Conservation (phyloP, 2,888 invertebrate genomes). For the Beris morrisii region DNA sequence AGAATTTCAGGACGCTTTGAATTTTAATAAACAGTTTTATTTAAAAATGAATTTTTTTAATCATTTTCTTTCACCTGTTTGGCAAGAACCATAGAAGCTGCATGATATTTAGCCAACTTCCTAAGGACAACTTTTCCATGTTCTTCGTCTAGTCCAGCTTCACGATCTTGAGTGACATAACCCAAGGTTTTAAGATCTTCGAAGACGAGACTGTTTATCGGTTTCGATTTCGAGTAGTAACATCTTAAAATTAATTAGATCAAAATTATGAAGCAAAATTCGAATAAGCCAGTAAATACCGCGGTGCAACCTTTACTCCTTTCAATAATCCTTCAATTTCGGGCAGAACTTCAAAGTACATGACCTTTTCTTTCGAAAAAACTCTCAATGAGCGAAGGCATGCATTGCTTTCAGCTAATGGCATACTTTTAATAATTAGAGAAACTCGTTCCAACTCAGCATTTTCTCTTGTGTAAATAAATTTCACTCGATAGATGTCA, state of each 20-base stretch:
- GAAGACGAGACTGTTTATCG: constrained; percentile 53
- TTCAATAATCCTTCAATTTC: constrained; percentile 55
- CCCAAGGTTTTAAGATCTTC: constrained; percentile 58
- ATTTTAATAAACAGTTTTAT: too few species aligned
- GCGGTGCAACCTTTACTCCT: constrained; percentile 50
- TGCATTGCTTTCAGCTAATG: constrained; percentile 53
- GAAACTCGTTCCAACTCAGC: constrained; percentile 45
- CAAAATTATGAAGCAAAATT: not conserved
- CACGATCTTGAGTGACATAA: constrained; percentile 60
- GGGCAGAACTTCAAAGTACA: constrained; percentile 56
- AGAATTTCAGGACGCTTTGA: too few species aligned
- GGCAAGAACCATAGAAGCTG: constrained; percentile 59
- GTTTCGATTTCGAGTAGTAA: constrained; percentile 49
- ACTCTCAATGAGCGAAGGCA: constrained; percentile 56
- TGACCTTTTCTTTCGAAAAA: constrained; percentile 57
- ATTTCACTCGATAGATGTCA: constrained; percentile 49
- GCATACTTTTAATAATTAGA: constrained; percentile 52
- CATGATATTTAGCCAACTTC: constrained; percentile 61
- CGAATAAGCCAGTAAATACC: constrained; percentile 41
- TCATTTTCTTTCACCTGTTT: constrained; percentile 56
- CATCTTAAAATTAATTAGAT: constrained; percentile 43
- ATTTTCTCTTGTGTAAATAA: constrained; percentile 3
- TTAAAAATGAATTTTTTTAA: too few species aligned
- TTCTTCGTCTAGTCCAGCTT: constrained; percentile 59
- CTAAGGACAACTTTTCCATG: constrained; percentile 58